Evolutionary conservation across 2,113 vertebrate genomes (phyloP), one percentile per base, ranked within the genome.

Genomic region (Pungitius pungitius): DNA sequence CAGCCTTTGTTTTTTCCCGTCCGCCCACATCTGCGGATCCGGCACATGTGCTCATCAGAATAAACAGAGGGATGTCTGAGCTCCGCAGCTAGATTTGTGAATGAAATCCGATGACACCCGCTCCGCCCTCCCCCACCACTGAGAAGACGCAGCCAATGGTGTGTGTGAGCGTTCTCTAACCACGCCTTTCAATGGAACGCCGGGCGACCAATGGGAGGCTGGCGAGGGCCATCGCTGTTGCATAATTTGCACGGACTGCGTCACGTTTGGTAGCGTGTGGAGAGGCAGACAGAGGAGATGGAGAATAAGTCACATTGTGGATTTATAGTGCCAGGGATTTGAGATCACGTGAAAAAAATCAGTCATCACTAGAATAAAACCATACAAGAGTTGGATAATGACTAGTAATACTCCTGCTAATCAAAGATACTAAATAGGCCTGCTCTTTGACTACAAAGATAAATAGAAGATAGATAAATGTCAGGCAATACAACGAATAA

Each of bases 11-110:
- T 2, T 30, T 5, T 5, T 0, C 30, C 30, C 26, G 22, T 9
- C 24, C 7, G 22, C 57, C 68, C 69, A 37, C 77, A 75, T 55
- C 45, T 26, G n/a, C 57, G 18, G 33, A 27, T 49, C 57, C 17
- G 73, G 30, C 49, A 45, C 79, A 72, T 74, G 80, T 75, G 83
- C 59, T 68, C 47, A 12, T 7, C 69, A 14, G 51, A 11, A 66
- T 62, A 65, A 77, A 69, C 72, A 58, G 42, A 49, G 55, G 18
- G 42, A 47, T 89, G 87, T 78, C 27, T 6, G 47, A 30, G 70
- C 72, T 81, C 65, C 18, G 73, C 60, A 51, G 47, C 4, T 40
- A 88, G 83, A 91, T 93, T 94, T 94, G 83, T 94, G 93, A 94
- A 94, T 94, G 92, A 91, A 92, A 78, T 33, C 61, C 6, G 20